Evolutionary conservation across 2,113 vertebrate species (phyloP).

Genomic region (Channa maculata): DNA sequence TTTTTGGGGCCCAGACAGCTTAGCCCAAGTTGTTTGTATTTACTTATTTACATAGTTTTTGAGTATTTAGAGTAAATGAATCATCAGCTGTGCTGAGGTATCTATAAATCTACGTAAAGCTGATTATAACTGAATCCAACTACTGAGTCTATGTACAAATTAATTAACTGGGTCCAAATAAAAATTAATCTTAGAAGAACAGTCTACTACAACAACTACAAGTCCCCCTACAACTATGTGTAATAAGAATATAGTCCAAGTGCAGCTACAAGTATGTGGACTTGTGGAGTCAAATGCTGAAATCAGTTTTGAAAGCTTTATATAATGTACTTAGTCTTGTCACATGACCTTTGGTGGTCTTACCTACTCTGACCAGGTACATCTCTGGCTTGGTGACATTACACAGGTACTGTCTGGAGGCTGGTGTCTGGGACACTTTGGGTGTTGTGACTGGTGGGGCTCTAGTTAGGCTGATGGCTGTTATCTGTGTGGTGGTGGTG

Average conservation of each 20-base stretch:
- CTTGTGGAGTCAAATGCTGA: no score
- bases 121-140: no score
- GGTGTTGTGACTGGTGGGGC: constrained; percentile 70
- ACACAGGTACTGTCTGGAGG: constrained; percentile 79
- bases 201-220: no score
- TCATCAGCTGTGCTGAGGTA: not conserved
- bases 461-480: constrained; percentile 72
- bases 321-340: not conserved
- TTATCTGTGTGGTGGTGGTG: constrained; percentile 63
- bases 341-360: constrained; percentile 23
- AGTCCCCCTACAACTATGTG: no score
- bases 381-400: constrained; percentile 82
- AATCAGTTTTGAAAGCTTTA: no score
- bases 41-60: no score
- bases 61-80: not conserved
- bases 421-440: constrained; percentile 64
- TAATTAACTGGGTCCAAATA: no score
- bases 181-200: no score
- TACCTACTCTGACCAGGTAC: constrained; percentile 85
- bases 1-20: not conserved
- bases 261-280: no score
- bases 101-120: not conserved
- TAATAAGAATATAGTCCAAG: no score
- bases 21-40: no score
- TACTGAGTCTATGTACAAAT: not conserved